Percentiles rank a stretch among this genome's conserved stretches.
phyloP scores from a whole-genome alignment of 1,140 invertebrate genomes.

The Phthorimaea operculella region DNA sequence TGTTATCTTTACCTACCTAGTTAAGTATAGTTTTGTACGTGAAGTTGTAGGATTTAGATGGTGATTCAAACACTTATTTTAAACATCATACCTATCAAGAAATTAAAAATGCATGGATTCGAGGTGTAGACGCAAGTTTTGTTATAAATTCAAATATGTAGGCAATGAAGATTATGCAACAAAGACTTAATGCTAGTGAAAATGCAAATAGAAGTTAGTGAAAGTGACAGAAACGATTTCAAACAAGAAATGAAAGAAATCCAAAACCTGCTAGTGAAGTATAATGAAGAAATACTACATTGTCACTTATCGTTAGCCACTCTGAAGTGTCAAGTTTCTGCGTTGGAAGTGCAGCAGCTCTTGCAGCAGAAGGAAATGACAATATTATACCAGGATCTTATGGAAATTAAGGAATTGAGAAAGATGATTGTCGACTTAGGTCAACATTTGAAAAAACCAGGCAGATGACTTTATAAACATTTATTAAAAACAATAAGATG shows the following conservation, averaged over 20 bases:
- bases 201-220: too few relatives aligned
- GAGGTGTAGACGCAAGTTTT: too few relatives aligned
- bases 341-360: background rate
- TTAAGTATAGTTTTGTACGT: too few relatives aligned
- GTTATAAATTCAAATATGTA: too few relatives aligned
- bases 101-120: too few relatives aligned
- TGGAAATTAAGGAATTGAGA: slow-evolving; percentile 33
- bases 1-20: too few relatives aligned
- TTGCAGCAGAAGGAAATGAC: background rate
- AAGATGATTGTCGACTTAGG: slow-evolving; percentile 30
- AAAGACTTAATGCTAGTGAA: too few relatives aligned
- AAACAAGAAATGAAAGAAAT: background rate
- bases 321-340: background rate
- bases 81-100: too few relatives aligned
- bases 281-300: background rate
- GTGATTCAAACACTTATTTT: too few relatives aligned
- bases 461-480: background rate
- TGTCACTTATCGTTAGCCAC: background rate
- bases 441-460: slow-evolving; percentile 22
- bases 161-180: too few relatives aligned
- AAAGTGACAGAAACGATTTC: background rate
- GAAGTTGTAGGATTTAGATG: too few relatives aligned
- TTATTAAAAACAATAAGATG: background rate
- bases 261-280: background rate
- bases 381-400: slow-evolving; percentile 21